Conservation (phyloP, 2,113 vertebrate species). For the Pantherophis guttatus region DNA sequence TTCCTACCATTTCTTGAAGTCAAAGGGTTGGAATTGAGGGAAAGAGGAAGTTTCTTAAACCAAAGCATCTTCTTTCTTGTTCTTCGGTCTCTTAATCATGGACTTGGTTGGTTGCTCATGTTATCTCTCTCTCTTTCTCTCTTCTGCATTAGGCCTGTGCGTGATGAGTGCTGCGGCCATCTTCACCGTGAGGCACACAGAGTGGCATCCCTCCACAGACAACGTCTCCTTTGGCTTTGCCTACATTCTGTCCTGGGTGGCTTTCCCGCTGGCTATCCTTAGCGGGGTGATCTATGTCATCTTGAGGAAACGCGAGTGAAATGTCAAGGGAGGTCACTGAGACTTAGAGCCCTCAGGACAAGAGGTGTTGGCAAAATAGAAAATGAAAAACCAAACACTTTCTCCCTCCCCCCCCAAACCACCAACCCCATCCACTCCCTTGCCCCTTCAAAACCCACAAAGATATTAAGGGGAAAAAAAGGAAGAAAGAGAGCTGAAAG, state of each 20-base stretch:
- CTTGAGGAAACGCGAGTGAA: slow-evolving; percentile 93
- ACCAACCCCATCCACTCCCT: background rate
- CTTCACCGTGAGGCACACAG: slow-evolving; percentile 87
- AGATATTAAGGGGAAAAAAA: slow-evolving; percentile 23
- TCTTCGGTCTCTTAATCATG: background rate
- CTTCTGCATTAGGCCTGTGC: slow-evolving; percentile 79
- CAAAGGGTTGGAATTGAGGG: background rate
- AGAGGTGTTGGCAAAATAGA: slow-evolving; percentile 47
- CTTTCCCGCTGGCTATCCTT: slow-evolving; percentile 89
- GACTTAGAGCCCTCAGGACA: slow-evolving; percentile 44
- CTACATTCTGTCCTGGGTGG: slow-evolving; percentile 96
- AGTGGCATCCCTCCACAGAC: slow-evolving; percentile 70
- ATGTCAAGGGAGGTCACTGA: accelerated
- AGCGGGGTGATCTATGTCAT: slow-evolving; percentile 94
- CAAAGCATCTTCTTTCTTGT: background rate
- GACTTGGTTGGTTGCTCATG: background rate
- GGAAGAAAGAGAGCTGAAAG: slow-evolving; percentile 53
- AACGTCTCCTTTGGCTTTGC: slow-evolving; percentile 78
- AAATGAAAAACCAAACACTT: slow-evolving; percentile 25
- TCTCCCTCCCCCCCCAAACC: background rate
- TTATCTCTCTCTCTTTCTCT: background rate
- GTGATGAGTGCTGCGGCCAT: slow-evolving; percentile 92
- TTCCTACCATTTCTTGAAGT: background rate
- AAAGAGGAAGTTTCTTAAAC: background rate
- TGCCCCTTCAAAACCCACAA: slow-evolving; percentile 57